These are phyloP conservation scores for Drosophila simulans DNA, from an alignment of 1,140 invertebrate species.

Conservation along the genomic window DNA sequence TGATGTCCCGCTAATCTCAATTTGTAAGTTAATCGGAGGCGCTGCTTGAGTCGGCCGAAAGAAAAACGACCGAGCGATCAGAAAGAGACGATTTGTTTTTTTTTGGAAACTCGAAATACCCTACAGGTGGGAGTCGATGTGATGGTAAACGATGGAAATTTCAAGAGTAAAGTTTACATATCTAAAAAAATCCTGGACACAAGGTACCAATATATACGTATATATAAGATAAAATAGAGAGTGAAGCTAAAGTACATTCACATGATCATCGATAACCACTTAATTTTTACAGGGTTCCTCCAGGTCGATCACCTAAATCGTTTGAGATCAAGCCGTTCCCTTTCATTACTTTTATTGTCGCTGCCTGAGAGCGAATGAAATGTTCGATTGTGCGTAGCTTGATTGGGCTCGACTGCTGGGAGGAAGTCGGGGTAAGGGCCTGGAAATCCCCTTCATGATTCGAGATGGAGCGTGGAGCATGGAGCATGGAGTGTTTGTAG, in stretches of 20 bases:
- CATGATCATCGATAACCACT: too few species aligned
- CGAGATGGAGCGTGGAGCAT: slow-evolving; percentile 1
- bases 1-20: slow-evolving; percentile 82
- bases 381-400: slow-evolving; percentile 76
- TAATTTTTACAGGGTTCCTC: slow-evolving; percentile 8
- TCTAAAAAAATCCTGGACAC: too few species aligned
- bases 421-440: not conserved
- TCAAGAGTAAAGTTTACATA: too few species aligned
- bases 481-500: slow-evolving; percentile 50
- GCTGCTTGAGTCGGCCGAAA: slow-evolving; percentile 66
- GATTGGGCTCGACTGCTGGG: slow-evolving; percentile 62
- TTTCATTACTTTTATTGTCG: slow-evolving; percentile 65
- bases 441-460: slow-evolving; percentile 4
- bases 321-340: slow-evolving; percentile 1
- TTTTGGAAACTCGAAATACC: slow-evolving; percentile 31
- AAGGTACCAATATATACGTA: too few species aligned
- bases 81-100: slow-evolving; percentile 17
- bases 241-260: not conserved
- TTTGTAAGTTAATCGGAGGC: slow-evolving; percentile 82
- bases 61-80: slow-evolving; percentile 31
- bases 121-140: not conserved
- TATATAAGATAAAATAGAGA: too few species aligned
- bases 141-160: not conserved
- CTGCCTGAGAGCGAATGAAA: slow-evolving; percentile 50
- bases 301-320: not conserved